A percentile compares a stretch with the other conserved stretches of the same genome.
These are phyloP conservation scores for Heterocephalus glaber DNA, from an alignment of 2,113 vertebrate genomes.

Conservation along the genomic window DNA sequence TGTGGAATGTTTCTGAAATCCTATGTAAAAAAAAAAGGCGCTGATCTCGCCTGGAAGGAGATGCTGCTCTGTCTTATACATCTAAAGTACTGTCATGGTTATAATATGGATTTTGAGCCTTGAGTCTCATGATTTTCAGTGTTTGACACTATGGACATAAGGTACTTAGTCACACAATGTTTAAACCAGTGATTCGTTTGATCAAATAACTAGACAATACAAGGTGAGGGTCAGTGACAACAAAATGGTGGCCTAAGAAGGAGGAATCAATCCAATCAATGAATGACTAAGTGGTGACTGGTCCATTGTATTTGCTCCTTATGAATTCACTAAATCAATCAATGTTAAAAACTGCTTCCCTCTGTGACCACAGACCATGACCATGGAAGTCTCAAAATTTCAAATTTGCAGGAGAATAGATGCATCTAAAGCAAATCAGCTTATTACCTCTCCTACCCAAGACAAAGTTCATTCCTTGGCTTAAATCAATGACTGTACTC, in stretches of 20 bases:
- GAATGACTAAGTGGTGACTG: conserved; percentile 12
- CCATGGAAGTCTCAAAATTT: conserved; percentile 24
- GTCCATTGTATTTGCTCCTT: not conserved
- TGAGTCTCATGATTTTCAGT: not conserved
- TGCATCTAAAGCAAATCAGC: conserved; percentile 39
- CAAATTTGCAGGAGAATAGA: conserved; percentile 26
- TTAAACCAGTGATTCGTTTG: conserved; percentile 38
- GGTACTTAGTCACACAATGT: conserved; percentile 14
- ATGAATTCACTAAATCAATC: not conserved
- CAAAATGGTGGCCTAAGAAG: conserved; percentile 14
- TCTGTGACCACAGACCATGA: conserved; percentile 15
- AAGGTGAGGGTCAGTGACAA: not conserved
- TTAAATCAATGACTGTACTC: conserved; percentile 57
- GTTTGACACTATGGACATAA: not conserved
- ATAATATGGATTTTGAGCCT: not conserved
- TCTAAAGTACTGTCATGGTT: not conserved
- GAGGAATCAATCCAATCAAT: not conserved
- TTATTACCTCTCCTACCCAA: conserved; percentile 18
- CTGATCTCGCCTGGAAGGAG: conserved; percentile 42
- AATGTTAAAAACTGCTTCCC: not conserved
- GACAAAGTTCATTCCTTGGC: conserved; percentile 48
- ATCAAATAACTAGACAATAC: conserved; percentile 38
- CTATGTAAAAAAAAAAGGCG: conserved; percentile 37
- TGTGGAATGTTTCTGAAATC: conserved; percentile 23
- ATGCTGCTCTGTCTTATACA: not conserved